Base-by-base conservation (phyloP, 37 sponge, comb jelly and placozoan species). In the Lycopodina hypogea region DNA sequence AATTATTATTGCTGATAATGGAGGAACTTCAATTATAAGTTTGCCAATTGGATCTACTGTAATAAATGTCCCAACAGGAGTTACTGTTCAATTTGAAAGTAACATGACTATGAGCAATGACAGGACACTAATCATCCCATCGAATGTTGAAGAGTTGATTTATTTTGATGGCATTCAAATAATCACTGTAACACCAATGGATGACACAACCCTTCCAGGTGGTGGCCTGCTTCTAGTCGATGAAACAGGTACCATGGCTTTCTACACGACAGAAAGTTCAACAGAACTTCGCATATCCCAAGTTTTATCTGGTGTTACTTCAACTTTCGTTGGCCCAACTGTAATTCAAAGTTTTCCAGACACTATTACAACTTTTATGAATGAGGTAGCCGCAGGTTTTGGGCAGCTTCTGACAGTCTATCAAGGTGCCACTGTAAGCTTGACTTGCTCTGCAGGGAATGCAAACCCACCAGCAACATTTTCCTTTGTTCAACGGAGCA, bases 341-440 rank as follows among this genome's bases (percentile, higher is more conserved):
- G 68, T 78, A 26, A 55, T 26, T 17, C 15, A 22, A 2, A 15
- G 65, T 42, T n/a, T 39, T 15, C 35, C 56, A 0, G 24, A 28
- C 38, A 35, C 56, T 8, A 0, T 59, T 22, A 0, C 15, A 39
- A 36, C 70, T 0, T 42, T 70, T 56, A 1, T 22, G 14, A 22
- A 33, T 6, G 50, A 48, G 29, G 60, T 56, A 6, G 32, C 8
- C 22, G 58, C 39, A n/a, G 14, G 19, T 18, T 56, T 83, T 83
- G 76, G 75, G 38, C 73, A 73, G 39, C 19, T 1, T 35, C 67
- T 75, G 32, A 75, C 29, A 7, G 83, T 75, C 3, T 67, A 66
- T 29, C 18, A 75, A 67, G 67, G 67, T 28, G 83, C 83, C 12
- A 29, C 42, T 38, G 68, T 83, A 6, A 66, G 53, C 36, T 23